A percentile compares a stretch with the other conserved stretches of the same genome.
Conservation (phyloP, 2,113 vertebrate genomes). For the Oryzias woworae region DNA sequence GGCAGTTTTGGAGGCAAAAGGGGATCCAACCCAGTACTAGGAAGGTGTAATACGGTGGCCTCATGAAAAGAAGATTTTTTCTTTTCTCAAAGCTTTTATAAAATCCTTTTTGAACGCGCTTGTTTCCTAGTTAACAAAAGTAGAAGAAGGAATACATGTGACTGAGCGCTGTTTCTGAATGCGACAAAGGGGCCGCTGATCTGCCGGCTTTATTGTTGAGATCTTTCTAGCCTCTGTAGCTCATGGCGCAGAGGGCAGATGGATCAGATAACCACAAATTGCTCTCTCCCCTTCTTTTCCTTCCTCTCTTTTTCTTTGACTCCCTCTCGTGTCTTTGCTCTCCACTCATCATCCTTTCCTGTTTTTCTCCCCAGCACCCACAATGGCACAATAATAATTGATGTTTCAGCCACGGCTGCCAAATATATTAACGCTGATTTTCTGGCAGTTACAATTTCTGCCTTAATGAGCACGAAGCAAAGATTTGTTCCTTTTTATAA, state of each 20-base stretch:
- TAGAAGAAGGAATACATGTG: neutral
- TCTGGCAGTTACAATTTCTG: conserved; percentile 15
- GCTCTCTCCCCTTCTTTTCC: neutral
- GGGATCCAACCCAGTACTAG: no score
- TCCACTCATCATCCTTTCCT: neutral
- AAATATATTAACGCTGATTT: conserved; percentile 40
- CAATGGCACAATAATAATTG: conserved; percentile 34
- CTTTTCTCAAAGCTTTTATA: no score
- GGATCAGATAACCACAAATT: conserved; percentile 26
- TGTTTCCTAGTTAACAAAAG: no score
- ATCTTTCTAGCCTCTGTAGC: conserved; percentile 32
- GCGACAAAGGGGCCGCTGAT: conserved; percentile 33
- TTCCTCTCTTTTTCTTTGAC: conserved; percentile 11
- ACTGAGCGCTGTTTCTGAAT: conserved; percentile 27
- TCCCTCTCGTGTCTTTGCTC: neutral
- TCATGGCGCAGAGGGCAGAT: conserved; percentile 19
- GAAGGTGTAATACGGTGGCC: no score
- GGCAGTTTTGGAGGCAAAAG: no score
- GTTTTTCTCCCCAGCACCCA: neutral
- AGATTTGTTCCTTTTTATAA: conserved; percentile 1
- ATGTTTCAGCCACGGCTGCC: conserved; percentile 41
- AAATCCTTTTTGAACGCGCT: no score
- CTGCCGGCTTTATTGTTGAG: conserved; percentile 35
- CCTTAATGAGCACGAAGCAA: conserved; percentile 9
- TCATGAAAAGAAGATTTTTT: no score